phyloP scores from a whole-genome alignment of 2,888 invertebrate species.

The Sinhomidia bicolor region DNA sequence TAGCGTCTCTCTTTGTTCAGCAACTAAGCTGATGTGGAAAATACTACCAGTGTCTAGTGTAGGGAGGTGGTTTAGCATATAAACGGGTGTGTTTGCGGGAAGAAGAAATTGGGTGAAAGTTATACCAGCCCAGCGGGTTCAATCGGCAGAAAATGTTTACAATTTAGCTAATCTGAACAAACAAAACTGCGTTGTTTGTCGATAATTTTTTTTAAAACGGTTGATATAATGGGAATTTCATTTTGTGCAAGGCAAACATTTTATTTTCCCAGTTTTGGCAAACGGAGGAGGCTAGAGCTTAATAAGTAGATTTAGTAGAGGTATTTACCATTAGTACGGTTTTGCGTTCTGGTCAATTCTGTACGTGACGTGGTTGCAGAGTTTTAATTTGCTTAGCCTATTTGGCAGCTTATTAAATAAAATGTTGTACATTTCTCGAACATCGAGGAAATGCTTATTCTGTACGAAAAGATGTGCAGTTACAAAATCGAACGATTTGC shows the following conservation, averaged over 20 bases:
- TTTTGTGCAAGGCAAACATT: neutral
- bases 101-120: conserved; percentile 55
- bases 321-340: too few species aligned
- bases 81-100: conserved; percentile 55
- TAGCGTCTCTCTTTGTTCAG: conserved; percentile 47
- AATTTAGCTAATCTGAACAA: neutral
- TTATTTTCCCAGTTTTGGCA: neutral
- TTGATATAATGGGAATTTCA: neutral
- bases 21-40: conserved; percentile 23
- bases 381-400: too few species aligned
- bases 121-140: conserved; percentile 51
- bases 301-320: neutral
- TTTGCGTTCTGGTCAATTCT: too few species aligned
- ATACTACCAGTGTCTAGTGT: conserved; percentile 4
- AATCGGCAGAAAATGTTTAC: neutral
- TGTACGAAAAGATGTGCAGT: conserved; percentile 23
- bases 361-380: too few species aligned
- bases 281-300: neutral
- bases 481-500: neutral
- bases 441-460: conserved; percentile 6
- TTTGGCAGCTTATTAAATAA: neutral
- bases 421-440: neutral
- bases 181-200: neutral
- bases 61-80: neutral
- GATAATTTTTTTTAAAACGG: neutral